phyloP scores from a whole-genome alignment of 2,797 vertebrate species.

The Remorina albescens region DNA sequence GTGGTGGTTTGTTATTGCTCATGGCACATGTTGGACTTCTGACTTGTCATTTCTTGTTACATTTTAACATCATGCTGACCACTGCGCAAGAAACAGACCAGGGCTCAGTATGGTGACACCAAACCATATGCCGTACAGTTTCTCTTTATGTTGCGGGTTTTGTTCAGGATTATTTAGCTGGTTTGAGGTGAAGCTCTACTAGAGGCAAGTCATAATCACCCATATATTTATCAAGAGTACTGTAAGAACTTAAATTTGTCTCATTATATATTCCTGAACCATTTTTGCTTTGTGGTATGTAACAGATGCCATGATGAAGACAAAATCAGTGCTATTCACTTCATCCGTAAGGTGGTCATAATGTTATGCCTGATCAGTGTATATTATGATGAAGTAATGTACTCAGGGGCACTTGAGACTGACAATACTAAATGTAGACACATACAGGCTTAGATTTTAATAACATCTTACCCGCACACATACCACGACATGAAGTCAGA shows the following conservation, averaged over 20 bases:
- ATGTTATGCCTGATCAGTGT: too few species aligned
- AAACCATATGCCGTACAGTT: slow-evolving; percentile 25
- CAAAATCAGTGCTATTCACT: too few species aligned
- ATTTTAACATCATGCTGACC: slow-evolving; percentile 43
- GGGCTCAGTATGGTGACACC: slow-evolving; percentile 47
- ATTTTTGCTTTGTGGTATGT: too few species aligned
- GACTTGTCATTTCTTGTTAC: slow-evolving; percentile 50
- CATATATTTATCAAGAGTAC: background rate
- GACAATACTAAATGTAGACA: slow-evolving; percentile 13
- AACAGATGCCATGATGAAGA: too few species aligned
- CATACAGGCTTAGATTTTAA: slow-evolving; percentile 14
- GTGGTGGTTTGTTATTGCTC: slow-evolving; percentile 31
- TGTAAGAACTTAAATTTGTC: slow-evolving; percentile 20
- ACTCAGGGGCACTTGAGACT: slow-evolving; percentile 16
- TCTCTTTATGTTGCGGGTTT: background rate
- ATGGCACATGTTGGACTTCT: slow-evolving; percentile 57
- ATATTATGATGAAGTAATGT: background rate
- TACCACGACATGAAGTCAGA: slow-evolving; percentile 8
- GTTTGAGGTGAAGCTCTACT: background rate
- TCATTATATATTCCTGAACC: too few species aligned
- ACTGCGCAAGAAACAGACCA: slow-evolving; percentile 26
- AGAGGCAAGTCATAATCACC: slow-evolving; percentile 7
- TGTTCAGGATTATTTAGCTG: slow-evolving; percentile 12
- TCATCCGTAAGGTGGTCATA: too few species aligned
- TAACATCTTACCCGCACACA: slow-evolving; percentile 9